These are phyloP conservation scores for Noctua janthe DNA, from an alignment of 2,888 invertebrate genomes.

Conservation along the genomic window DNA sequence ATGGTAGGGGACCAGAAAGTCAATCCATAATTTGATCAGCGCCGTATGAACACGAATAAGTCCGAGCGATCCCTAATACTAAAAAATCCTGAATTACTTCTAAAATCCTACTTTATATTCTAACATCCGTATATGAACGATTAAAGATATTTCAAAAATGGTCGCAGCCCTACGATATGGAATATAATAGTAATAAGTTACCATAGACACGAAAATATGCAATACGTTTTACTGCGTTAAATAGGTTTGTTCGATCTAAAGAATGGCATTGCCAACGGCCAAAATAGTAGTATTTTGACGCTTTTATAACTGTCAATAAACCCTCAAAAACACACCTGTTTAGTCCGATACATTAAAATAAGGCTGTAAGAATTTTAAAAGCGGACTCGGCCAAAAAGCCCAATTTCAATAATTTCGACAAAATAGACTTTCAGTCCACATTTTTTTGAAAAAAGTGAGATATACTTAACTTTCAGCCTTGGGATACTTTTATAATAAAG, in stretches of 20 bases:
- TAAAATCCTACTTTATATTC: slow-evolving; percentile 36
- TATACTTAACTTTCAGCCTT: slow-evolving; percentile 38
- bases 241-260: slow-evolving; percentile 40
- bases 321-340: slow-evolving; percentile 45
- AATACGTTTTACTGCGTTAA: slow-evolving; percentile 19
- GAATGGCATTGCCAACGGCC: slow-evolving; percentile 44
- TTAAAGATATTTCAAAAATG: slow-evolving; percentile 32
- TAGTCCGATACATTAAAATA: slow-evolving; percentile 28
- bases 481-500: slow-evolving; percentile 29
- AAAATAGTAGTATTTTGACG: slow-evolving; percentile 39
- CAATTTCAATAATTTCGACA: slow-evolving; percentile 41
- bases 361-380: slow-evolving; percentile 14
- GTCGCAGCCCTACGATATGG: slow-evolving; percentile 27
- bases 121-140: slow-evolving; percentile 25
- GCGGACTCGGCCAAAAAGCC: slow-evolving; percentile 54
- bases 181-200: slow-evolving; percentile 24
- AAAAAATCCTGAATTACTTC: slow-evolving; percentile 14
- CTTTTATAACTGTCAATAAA: slow-evolving; percentile 35
- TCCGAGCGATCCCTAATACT: slow-evolving; percentile 31
- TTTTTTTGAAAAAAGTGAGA: slow-evolving; percentile 21
- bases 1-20: neutral
- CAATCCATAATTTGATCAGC: neutral
- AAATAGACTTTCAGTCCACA: slow-evolving; percentile 33
- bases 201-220: slow-evolving; percentile 39
- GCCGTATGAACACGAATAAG: slow-evolving; percentile 38